phyloP scores from a whole-genome alignment of 2,797 vertebrate genomes.

The Echeneis naucrates region DNA sequence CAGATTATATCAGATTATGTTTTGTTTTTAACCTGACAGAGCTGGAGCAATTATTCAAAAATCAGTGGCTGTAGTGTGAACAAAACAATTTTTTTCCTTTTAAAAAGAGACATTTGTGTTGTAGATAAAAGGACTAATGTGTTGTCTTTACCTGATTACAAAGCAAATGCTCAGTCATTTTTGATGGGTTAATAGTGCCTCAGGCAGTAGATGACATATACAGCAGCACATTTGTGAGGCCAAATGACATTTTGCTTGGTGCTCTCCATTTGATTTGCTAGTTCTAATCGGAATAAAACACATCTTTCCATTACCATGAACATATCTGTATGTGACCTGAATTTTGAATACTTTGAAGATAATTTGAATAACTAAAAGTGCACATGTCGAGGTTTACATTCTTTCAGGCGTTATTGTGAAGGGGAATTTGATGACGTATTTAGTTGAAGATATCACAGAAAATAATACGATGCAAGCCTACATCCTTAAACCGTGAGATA shows the following conservation, averaged over 20 bases:
- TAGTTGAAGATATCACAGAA: neutral
- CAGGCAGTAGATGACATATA: conserved; percentile 23
- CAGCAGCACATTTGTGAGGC: conserved; percentile 36
- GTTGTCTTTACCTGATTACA: conserved; percentile 13
- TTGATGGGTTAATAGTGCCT: conserved; percentile 1
- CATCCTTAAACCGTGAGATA: neutral
- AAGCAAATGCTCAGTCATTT: conserved; percentile 5
- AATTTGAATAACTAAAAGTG: neutral
- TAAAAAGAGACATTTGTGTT: conserved; percentile 2
- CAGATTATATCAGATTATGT: conserved; percentile 24
- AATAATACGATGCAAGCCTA: neutral
- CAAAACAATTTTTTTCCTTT: neutral
- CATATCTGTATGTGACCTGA: neutral
- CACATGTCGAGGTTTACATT: neutral
- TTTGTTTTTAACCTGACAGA: conserved; percentile 19
- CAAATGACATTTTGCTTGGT: neutral
- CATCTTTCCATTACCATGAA: neutral
- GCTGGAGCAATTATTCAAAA: conserved; percentile 16
- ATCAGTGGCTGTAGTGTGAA: conserved; percentile 3
- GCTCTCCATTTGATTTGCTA: neutral
- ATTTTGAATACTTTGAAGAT: neutral
- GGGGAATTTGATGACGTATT: neutral
- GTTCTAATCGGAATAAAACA: neutral
- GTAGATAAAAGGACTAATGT: neutral
- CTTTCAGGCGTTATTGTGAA: neutral